Base-by-base conservation (phyloP, 1,140 invertebrate genomes). In the Ephestia elutella region DNA sequence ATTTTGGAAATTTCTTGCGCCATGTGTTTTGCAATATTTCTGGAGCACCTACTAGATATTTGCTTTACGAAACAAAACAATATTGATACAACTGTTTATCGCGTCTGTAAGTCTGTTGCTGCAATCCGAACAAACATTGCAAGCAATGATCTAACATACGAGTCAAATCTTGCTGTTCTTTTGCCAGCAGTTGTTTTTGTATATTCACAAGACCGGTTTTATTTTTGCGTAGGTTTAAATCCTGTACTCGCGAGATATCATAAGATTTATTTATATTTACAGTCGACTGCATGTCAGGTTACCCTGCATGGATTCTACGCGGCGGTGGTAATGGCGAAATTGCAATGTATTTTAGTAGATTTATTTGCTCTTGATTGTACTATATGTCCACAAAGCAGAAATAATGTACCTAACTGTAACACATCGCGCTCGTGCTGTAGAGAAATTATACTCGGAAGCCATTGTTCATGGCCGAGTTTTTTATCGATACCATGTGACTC, bases 381-480 rank as follows among this genome's bases (percentile, higher is more conserved):
- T n/a, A n/a, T n/a, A n/a, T n/a, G 8, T 35, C 32, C 13, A 13
- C 32, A 5, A 10, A 4, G 8, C 32, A 35, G 21, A 3, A 25
- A 25, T 25, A 25, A 7, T 25, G 21, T 25, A 11, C 3, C 32
- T 35, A 11, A 35, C 32, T 35, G 32, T 35, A 35, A 35, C 32
- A 35, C 32, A 25, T 25, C 21, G 21, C 2, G 21, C 57, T 56
- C 59, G 44, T 60, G 54, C 21, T 54, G 48, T 35, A 66, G 59
- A 73, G 64, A 73, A 70, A 72, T 58, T 60, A 63, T 69, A 71
- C 68, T 73, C 64, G 66, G 68, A 25, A 25, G 21, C 21, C 62
- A 78, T 78, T 75, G 70, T 75, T 75, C 65, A 65, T 60, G 66
- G 50, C 58, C 59, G 60, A 58, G 56, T 63, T 59, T 60, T 77